Percentiles rank a stretch among this genome's conserved stretches.
Conservation (phyloP, 2,888 invertebrate species). For the Pachymerium ferrugineum region DNA sequence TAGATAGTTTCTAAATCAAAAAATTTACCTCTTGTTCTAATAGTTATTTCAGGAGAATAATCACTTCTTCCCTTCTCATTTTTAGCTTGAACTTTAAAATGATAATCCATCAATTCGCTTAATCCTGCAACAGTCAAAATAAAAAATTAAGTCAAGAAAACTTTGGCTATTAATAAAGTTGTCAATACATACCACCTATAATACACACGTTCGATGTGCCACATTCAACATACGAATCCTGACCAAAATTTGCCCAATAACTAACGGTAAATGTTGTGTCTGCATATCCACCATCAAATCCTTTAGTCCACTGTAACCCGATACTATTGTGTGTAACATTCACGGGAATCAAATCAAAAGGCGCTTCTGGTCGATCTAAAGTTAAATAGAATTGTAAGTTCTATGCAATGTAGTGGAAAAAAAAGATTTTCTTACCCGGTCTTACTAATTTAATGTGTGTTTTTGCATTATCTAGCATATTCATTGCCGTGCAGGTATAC, state of each 20-base stretch:
- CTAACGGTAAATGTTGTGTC: conserved; percentile 84
- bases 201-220: conserved; percentile 34
- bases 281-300: conserved; percentile 81
- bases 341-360: conserved; percentile 63
- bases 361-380: conserved; percentile 69
- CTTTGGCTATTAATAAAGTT: no score
- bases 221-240: conserved; percentile 31
- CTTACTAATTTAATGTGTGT: conserved; percentile 66
- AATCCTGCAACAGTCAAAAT: conserved; percentile 51
- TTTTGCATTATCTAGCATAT: conserved; percentile 63
- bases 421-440: conserved; percentile 53
- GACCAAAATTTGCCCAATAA: conserved; percentile 51
- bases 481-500: conserved; percentile 81
- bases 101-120: conserved; percentile 78
- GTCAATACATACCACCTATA: conserved; percentile 52
- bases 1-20: conserved; percentile 27
- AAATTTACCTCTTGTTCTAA: conserved; percentile 72
- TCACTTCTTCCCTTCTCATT: conserved; percentile 83
- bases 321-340: conserved; percentile 74
- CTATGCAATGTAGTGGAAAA: background rate
- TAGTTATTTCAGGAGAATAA: conserved; percentile 74
- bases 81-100: conserved; percentile 76
- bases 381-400: background rate
- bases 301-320: conserved; percentile 76
- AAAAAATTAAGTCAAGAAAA: background rate